A percentile compares a stretch with the other conserved stretches of the same genome.
Conservation (phyloP, 2,888 invertebrate genomes). For the Exocentrus adspersus region DNA sequence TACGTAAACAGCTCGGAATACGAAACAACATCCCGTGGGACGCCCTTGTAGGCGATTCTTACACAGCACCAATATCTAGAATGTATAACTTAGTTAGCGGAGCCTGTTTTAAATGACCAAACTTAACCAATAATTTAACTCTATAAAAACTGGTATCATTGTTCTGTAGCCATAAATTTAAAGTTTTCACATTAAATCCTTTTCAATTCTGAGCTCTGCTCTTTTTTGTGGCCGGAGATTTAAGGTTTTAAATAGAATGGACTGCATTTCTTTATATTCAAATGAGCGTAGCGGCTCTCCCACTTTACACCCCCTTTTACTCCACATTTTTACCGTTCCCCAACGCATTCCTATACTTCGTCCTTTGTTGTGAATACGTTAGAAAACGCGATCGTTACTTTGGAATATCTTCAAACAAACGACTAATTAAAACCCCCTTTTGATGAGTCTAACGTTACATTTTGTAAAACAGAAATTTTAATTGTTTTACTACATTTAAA, state of each 20-base stretch:
- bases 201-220: slow-evolving; percentile 60
- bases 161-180: slow-evolving; percentile 64
- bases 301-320: slow-evolving; percentile 44
- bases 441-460: too few relatives aligned
- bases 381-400: not conserved
- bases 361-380: slow-evolving; percentile 15
- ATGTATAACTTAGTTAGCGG: slow-evolving; percentile 60
- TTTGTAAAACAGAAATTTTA: too few relatives aligned
- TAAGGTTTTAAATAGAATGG: slow-evolving; percentile 61
- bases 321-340: slow-evolving; percentile 38
- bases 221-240: slow-evolving; percentile 57
- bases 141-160: slow-evolving; percentile 65
- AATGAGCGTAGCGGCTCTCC: slow-evolving; percentile 54
- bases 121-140: slow-evolving; percentile 64
- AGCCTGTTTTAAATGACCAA: slow-evolving; percentile 61
- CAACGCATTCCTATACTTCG: slow-evolving; percentile 8
- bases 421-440: not conserved
- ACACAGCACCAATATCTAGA: slow-evolving; percentile 48
- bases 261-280: slow-evolving; percentile 63
- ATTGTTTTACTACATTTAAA: not conserved
- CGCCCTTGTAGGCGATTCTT: slow-evolving; percentile 49
- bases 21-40: slow-evolving; percentile 34
- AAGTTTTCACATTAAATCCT: slow-evolving; percentile 65
- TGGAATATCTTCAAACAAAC: not conserved
- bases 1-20: slow-evolving; percentile 30